phyloP scores from a whole-genome alignment of 1,140 invertebrate species.

The Trichonephila clavata region DNA sequence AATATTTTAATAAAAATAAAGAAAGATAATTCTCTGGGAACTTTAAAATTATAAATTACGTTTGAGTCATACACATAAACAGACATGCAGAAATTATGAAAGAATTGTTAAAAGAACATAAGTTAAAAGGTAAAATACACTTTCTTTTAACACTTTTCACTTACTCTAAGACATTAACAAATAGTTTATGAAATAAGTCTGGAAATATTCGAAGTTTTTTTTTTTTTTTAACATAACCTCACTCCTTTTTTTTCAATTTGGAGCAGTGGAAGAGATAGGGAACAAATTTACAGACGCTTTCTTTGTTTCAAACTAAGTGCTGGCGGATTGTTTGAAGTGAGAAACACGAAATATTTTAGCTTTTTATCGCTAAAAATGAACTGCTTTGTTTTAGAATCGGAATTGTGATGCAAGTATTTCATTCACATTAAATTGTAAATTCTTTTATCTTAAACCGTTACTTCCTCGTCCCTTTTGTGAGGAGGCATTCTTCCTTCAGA shows the following conservation, averaged over 20 bases:
- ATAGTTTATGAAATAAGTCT: background rate
- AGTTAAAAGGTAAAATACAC: background rate
- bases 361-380: slow-evolving; percentile 66
- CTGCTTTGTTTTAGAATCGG: slow-evolving; percentile 73
- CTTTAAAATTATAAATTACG: background rate
- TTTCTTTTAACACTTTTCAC: background rate
- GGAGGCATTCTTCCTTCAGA: slow-evolving; percentile 14
- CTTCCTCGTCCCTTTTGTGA: slow-evolving; percentile 55
- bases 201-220: background rate
- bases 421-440: slow-evolving; percentile 72
- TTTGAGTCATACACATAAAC: background rate
- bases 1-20: background rate
- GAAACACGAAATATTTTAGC: slow-evolving; percentile 44
- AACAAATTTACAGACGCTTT: slow-evolving; percentile 47
- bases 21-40: background rate
- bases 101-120: background rate
- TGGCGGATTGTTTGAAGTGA: slow-evolving; percentile 32
- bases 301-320: slow-evolving; percentile 70
- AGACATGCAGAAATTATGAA: background rate
- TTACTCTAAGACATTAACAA: background rate
- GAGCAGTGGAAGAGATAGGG: background rate
- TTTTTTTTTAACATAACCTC: background rate
- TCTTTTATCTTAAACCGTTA: slow-evolving; percentile 70
- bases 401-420: slow-evolving; percentile 62
- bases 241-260: background rate